Evolutionary conservation across 2,113 vertebrate species (phyloP), one percentile per base, ranked within the genome.

Genomic region (Cyprinodon brontotheroides): DNA sequence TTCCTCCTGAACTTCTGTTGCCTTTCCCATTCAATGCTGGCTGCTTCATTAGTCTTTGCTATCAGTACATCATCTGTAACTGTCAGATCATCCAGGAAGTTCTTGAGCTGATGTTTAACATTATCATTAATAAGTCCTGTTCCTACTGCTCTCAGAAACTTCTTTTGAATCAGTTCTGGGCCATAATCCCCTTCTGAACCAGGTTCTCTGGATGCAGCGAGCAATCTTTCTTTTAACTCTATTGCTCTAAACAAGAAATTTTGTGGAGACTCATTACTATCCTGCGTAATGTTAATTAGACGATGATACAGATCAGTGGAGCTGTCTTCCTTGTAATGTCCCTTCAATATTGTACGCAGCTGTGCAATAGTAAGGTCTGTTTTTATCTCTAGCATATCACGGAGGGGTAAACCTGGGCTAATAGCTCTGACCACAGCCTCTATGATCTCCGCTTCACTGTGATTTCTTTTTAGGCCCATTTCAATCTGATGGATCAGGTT

Each of bases 291-390:
- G 15, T 72, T 82, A 29, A 73, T 65, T 13, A 79, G 4, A 11
- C 43, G 11, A 38, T 67, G 39, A 38, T 72, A 88, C 59, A 74
- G 67, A 63, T 86, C 79, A 73, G 41, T 80, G 53, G 66, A 79
- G 73, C 90, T 87, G 45, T 83, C 75, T 9, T 80, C 69, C 53
- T 87, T 88, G 73, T 85, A 87, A 78, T 79, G 66, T 0, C 29
- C 74, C 61, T n/a, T 62, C 39, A 87, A 78, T 65, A 85, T 91
- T 53, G 84, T 90, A 0, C 36, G 3, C 6, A 87, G 41, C 20
- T 81, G 81, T 4, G 66, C 0, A 0, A 79, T 65, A 5, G 37
- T 41, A 36, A 86, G 3, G 70, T 75, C 72, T 48, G 43, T 4
- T 43, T 82, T 86, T 9, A 78, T 84, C n/a, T 78, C 81, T 29